phyloP scores from a whole-genome alignment of 2,113 vertebrate genomes.

The Nasalis larvatus region DNA sequence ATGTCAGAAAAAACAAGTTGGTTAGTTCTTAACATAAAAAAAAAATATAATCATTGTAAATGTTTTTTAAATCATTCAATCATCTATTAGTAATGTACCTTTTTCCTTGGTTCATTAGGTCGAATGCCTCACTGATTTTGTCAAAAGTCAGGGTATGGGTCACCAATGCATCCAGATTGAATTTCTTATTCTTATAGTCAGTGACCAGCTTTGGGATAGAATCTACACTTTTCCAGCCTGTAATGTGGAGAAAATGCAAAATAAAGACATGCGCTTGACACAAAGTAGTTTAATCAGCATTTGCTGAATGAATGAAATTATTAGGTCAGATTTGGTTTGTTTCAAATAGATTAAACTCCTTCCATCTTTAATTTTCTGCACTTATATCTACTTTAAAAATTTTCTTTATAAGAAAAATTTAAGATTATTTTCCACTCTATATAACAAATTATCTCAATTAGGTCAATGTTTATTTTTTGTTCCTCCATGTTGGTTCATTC shows the following conservation, averaged over 20 bases:
- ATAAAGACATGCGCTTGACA: not conserved
- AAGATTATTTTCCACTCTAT: not conserved
- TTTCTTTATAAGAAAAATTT: constrained; percentile 21
- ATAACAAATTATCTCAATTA: constrained; percentile 20
- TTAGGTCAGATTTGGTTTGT: not conserved
- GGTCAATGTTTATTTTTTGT: not conserved
- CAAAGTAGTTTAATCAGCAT: not conserved
- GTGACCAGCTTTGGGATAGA: constrained; percentile 83
- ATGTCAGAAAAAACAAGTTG: not conserved
- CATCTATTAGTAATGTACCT: constrained; percentile 77
- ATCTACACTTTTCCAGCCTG: constrained; percentile 87
- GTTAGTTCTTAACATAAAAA: not conserved
- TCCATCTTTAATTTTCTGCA: not conserved
- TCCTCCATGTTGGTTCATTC: not conserved
- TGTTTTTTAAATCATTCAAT: not conserved
- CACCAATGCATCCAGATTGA: constrained; percentile 86
- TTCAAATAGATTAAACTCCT: not conserved
- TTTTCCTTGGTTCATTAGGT: constrained; percentile 85
- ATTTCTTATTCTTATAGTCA: constrained; percentile 86
- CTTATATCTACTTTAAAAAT: not conserved
- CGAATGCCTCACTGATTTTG: constrained; percentile 86
- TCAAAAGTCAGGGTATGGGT: constrained; percentile 86
- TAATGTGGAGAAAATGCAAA: constrained; percentile 5
- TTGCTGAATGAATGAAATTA: not conserved
- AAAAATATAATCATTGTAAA: not conserved